These are phyloP conservation scores for Prionailurus viverrinus DNA, from an alignment of 2,113 vertebrate genomes.

Conservation along the genomic window DNA sequence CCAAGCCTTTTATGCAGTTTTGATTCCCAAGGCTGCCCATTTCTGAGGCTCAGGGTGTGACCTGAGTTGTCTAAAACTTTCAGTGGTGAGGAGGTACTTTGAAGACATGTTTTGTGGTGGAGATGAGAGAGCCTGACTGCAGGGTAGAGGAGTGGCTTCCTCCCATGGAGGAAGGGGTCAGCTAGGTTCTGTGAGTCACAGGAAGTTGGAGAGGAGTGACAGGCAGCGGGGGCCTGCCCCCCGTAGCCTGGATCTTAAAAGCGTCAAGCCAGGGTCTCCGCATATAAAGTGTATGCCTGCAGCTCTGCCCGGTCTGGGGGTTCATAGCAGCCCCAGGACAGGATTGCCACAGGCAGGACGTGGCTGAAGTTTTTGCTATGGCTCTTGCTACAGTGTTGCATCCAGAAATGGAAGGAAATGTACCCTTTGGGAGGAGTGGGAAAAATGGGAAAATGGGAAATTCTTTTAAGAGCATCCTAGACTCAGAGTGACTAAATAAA, in stretches of 20 bases:
- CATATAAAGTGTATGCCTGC: background rate
- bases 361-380: background rate
- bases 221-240: background rate
- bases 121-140: background rate
- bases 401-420: background rate
- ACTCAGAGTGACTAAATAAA: background rate
- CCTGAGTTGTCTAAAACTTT: background rate
- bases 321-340: background rate
- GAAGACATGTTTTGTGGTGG: background rate
- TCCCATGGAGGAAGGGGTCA: background rate
- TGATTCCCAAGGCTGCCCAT: background rate
- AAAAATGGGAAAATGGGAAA: background rate
- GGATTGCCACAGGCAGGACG: background rate
- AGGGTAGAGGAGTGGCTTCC: background rate
- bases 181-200: background rate
- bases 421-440: background rate
- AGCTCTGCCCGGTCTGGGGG: rapidly evolving
- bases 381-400: background rate
- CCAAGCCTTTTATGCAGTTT: background rate
- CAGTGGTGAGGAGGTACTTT: background rate
- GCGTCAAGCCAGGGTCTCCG: background rate
- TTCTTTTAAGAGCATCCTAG: background rate
- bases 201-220: background rate
- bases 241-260: background rate
- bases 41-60: background rate